Base-by-base conservation (phyloP, 2,797 vertebrate genomes). In the Fringilla coelebs region DNA sequence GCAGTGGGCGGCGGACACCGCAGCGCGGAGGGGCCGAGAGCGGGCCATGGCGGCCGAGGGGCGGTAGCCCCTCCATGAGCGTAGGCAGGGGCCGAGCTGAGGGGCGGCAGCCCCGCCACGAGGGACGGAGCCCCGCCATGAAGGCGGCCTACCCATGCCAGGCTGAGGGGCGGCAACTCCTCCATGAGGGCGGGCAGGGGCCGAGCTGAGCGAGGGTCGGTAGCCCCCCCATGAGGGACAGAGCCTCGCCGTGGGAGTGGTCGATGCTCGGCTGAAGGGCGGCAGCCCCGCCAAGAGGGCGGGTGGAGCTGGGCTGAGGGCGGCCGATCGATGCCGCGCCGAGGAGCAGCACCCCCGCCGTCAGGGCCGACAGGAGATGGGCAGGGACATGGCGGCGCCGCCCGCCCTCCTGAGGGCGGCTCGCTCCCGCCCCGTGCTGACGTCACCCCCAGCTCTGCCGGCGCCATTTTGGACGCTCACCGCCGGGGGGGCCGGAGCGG, bases 391-490 rank as follows among this genome's bases (percentile, higher is more conserved):
- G 67, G 57, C 15, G 79, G 67, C 48, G 13, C 46, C 58, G 46
- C 58, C 74, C 55, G 67, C 79, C 79, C 79, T 38, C 32, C 67
- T 18, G 67, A 71, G 48, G 67, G 67, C 40, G 67, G 79, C 48
- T 38, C 38, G 22, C 28, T 48, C 84, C 84, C 66, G 74, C 84
- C 65, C 66, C 32, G 6, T 43, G 85, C 28, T 87, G 85, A 79
- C 85, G 85, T 79, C 85, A 87, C 43, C 74, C 34, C 13, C 26
- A 34, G 66, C 74, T 71, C 41, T 26, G 84, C 65, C 65, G 84
- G 74, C 84, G 74, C 84, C 84, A 77, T 86, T 70, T 86, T 86
- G 83, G 65, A 77, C 57, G 73, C 74, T 73, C 68, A 62, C 51
- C 58, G 67, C 67, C 79, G 72, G 82, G 82, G 82, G 82, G 82